phyloP scores from a whole-genome alignment of 2,113 vertebrate species.

The Ophiodon elongatus region DNA sequence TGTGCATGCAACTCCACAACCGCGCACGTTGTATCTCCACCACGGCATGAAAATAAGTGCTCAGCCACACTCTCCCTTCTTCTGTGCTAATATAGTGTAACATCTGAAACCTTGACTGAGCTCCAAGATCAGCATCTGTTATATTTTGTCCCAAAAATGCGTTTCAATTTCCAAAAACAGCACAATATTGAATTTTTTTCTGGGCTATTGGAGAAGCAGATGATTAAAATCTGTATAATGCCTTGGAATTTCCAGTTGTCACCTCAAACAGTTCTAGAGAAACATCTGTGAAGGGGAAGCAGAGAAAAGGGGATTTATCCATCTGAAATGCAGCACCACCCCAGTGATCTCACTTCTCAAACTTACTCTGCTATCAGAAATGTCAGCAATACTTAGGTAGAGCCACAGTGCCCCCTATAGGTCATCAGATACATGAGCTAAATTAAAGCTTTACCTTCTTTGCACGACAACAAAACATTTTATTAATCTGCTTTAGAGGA shows the following conservation, averaged over 20 bases:
- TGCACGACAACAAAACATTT: slow-evolving; percentile 20
- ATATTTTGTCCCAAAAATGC: slow-evolving; percentile 14
- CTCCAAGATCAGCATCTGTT: slow-evolving; percentile 19
- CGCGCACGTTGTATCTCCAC: neutral
- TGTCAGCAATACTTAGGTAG: slow-evolving; percentile 55
- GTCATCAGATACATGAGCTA: slow-evolving; percentile 31
- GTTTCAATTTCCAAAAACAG: slow-evolving; percentile 38
- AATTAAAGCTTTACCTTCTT: slow-evolving; percentile 24
- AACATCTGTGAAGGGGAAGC: slow-evolving; percentile 50
- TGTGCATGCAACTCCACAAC: slow-evolving; percentile 12
- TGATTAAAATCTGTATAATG: slow-evolving; percentile 68
- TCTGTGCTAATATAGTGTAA: slow-evolving; percentile 1
- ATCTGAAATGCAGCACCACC: slow-evolving; percentile 70
- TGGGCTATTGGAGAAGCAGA: slow-evolving; percentile 29
- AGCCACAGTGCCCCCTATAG: slow-evolving; percentile 93
- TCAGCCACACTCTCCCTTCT: neutral
- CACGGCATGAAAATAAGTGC: neutral
- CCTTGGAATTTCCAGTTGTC: slow-evolving; percentile 78
- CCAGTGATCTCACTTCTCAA: slow-evolving; percentile 58
- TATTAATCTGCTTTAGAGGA: slow-evolving; percentile 20
- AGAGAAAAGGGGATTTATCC: slow-evolving; percentile 48
- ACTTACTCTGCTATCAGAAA: slow-evolving; percentile 34
- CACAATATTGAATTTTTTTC: slow-evolving; percentile 32
- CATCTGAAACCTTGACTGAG: slow-evolving; percentile 24
- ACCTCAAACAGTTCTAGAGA: slow-evolving; percentile 78